phyloP scores from a whole-genome alignment of 2,888 invertebrate genomes.

The Nasonia oneida region DNA sequence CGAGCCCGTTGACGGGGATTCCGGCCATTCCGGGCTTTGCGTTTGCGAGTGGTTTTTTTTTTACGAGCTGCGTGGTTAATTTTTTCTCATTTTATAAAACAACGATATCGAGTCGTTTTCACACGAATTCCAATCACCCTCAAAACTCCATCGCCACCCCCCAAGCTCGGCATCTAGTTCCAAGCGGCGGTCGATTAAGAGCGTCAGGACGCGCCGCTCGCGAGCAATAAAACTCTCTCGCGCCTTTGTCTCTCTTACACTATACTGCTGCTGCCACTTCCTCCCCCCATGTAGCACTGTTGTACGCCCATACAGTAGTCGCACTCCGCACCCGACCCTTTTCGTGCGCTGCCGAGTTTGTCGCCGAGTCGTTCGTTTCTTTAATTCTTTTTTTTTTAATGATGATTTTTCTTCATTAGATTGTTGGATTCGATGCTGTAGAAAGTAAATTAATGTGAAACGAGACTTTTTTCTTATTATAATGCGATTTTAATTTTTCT shows the following conservation, averaged over 20 bases:
- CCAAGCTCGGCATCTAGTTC: not conserved
- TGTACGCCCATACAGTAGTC: not conserved
- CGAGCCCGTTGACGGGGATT: too few relatives aligned
- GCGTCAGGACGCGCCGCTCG: not conserved
- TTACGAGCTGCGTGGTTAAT: too few relatives aligned
- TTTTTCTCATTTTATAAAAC: too few relatives aligned
- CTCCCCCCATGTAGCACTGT: not conserved
- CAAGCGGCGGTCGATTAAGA: not conserved
- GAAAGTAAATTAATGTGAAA: too few relatives aligned
- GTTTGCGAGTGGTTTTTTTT: too few relatives aligned
- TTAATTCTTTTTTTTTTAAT: not conserved
- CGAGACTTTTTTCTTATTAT: not conserved
- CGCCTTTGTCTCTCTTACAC: constrained; percentile 36
- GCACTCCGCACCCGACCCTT: constrained; percentile 10
- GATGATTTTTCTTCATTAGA: not conserved
- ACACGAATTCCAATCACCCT: not conserved
- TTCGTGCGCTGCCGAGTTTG: not conserved
- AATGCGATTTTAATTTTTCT: not conserved
- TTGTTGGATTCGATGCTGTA: too few relatives aligned
- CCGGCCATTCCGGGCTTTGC: too few relatives aligned
- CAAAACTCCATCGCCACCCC: not conserved
- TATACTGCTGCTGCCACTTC: not conserved
- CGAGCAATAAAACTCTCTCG: constrained; percentile 44
- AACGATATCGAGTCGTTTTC: too few relatives aligned
- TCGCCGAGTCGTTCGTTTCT: not conserved